A percentile compares a stretch with the other conserved stretches of the same genome.
Conservation (phyloP, 1,140 invertebrate genomes). For the Trichomalopsis sarcophagae region DNA sequence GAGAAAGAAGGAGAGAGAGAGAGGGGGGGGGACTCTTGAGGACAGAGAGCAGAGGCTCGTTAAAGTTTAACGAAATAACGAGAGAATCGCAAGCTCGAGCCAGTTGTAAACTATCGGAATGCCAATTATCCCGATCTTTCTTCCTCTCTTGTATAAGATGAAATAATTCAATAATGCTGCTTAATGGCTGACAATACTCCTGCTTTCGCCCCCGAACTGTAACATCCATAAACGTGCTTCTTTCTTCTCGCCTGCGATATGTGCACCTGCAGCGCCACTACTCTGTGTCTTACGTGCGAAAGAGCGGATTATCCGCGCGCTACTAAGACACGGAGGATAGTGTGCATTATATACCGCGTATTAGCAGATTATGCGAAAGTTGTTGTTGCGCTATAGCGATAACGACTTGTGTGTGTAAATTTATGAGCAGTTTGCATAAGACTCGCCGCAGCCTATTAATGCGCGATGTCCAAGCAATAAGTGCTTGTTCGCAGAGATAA, state of each 20-base stretch:
- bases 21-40: constrained; percentile 26
- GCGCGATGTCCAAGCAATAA: neutral
- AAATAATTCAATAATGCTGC: constrained; percentile 37
- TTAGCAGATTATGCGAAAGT: neutral
- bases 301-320: neutral
- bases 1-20: neutral
- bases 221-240: neutral
- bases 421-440: neutral
- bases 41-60: constrained; percentile 19
- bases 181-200: constrained; percentile 2
- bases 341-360: neutral
- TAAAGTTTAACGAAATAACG: constrained; percentile 31
- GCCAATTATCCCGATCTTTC: constrained; percentile 21
- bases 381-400: neutral
- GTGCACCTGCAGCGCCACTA: neutral
- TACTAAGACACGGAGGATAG: neutral
- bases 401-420: neutral
- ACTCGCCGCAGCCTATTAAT: neutral
- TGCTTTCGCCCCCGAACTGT: neutral
- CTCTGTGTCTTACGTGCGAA: neutral
- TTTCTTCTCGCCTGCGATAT: neutral
- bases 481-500: neutral
- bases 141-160: neutral
- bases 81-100: neutral
- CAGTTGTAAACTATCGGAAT: constrained; percentile 26